A percentile compares a stretch with the other conserved stretches of the same genome.
Evolutionary conservation across 2,113 vertebrate genomes (phyloP).

Genomic region (Jaculus jaculus): DNA sequence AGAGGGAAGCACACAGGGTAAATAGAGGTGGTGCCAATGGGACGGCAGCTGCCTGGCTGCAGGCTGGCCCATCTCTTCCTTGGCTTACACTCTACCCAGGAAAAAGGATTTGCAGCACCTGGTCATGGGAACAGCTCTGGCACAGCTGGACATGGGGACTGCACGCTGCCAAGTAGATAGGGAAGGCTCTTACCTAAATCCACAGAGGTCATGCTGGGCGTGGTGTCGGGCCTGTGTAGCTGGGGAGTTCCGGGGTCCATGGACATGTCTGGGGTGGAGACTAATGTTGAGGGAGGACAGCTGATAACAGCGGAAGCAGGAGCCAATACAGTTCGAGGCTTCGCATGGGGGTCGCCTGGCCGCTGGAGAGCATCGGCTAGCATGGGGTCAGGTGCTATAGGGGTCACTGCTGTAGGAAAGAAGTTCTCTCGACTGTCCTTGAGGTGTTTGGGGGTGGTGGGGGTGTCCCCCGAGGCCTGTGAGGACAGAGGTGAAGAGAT

Average conservation of each 20-base stretch:
- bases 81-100: background rate
- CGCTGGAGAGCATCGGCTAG: constrained; percentile 81
- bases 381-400: constrained; percentile 77
- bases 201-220: constrained; percentile 68
- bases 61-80: too few relatives aligned
- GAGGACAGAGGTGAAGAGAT: constrained; percentile 44
- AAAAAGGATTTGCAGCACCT: background rate
- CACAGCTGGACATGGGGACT: background rate
- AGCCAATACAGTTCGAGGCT: constrained; percentile 70
- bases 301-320: constrained; percentile 76
- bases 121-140: background rate
- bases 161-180: too few relatives aligned
- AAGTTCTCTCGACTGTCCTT: constrained; percentile 94
- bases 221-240: constrained; percentile 68
- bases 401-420: constrained; percentile 86
- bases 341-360: constrained; percentile 87
- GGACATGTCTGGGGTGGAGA: constrained; percentile 68
- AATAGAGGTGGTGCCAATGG: too few relatives aligned
- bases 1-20: background rate
- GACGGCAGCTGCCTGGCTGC: background rate
- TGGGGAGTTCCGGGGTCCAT: constrained; percentile 79
- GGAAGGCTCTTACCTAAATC: constrained; percentile 80
- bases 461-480: constrained; percentile 90
- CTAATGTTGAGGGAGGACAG: constrained; percentile 74
- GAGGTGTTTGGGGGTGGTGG: constrained; percentile 93